Base-by-base conservation (phyloP, 92 coral and sea anemone genomes). In the Galaxea fascicularis region DNA sequence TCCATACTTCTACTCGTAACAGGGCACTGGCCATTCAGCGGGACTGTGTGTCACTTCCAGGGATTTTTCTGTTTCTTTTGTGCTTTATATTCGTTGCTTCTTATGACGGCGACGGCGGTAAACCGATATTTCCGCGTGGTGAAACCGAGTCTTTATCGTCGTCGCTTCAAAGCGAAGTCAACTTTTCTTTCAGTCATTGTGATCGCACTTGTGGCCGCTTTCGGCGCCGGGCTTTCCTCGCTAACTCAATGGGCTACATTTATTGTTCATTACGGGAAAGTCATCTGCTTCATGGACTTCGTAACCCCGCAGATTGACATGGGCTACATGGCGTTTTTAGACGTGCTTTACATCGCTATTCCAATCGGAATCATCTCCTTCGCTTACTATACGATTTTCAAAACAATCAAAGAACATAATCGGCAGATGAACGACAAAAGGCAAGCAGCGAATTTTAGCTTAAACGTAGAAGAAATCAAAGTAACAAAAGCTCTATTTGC, bases 71-170 rank as follows among this genome's bases (percentile, higher is more conserved):
- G 88, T 41, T 94, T 92, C 21, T 85, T 94, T 65, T 86, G 85
- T 18, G 98, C 98, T 9, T 71, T 94, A 1, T 80, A 86, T 26
- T 94, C 98, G 21, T 77, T 94, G 52, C 94, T 88, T 53, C 89
- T 88, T 12, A 94, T 94, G 95, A 92, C 95, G 4, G 98, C 98
- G 24, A 92, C 95, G 73, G 98, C 98, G 20, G 64, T 90, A 3
- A 92, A 94, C 68, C 94, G 98, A 8, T 94, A 89, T 57, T 94
- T 89, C 35, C 91, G 89, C 28, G 95, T 94, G 62, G 98, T 92
- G 11, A 89, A 77, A 57, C 94, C 98, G n/a, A 69, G 45, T 44
- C 46, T 76, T 16, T 94, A 92, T 77, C 87, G 93, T 4, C 89
- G 79, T 30, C 79, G 68, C 74, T 92, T 94, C 71, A 92, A 88